These are phyloP conservation scores for Drosophila ercepeae DNA, from an alignment of 1,140 invertebrate species.

Conservation along the genomic window DNA sequence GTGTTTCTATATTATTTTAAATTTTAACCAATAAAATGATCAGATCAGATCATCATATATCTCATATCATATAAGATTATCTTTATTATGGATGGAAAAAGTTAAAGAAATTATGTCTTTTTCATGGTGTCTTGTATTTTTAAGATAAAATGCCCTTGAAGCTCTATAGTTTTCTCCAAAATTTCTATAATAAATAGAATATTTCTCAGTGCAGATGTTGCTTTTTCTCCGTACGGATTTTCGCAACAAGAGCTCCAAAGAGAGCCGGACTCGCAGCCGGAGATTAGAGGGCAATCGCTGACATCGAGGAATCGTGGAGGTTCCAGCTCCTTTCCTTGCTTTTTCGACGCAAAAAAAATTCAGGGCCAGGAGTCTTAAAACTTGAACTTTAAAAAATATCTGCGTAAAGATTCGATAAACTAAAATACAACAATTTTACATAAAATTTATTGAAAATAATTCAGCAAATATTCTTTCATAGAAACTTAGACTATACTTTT, in stretches of 20 bases:
- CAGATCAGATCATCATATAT: no score
- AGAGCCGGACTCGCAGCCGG: conserved; percentile 22
- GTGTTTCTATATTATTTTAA: no score
- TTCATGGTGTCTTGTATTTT: no score
- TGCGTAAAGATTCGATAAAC: background rate
- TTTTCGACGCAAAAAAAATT: background rate
- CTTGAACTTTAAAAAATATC: background rate
- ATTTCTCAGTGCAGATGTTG: background rate
- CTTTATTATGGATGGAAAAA: no score
- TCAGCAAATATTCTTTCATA: no score
- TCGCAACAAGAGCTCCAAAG: conserved; percentile 59
- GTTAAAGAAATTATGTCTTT: no score
- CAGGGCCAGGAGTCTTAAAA: background rate
- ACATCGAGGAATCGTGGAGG: conserved; percentile 35
- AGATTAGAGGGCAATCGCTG: conserved; percentile 68
- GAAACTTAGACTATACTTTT: background rate
- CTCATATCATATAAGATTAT: no score
- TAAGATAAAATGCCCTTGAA: no score
- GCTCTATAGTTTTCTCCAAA: no score
- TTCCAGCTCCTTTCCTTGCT: conserved; percentile 12
- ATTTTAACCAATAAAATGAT: no score
- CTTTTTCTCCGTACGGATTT: background rate
- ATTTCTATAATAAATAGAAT: background rate
- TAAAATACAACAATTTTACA: no score
- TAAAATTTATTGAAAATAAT: no score